phyloP scores from a whole-genome alignment of 1,140 invertebrate species.

The Tetragonula clypearis region DNA sequence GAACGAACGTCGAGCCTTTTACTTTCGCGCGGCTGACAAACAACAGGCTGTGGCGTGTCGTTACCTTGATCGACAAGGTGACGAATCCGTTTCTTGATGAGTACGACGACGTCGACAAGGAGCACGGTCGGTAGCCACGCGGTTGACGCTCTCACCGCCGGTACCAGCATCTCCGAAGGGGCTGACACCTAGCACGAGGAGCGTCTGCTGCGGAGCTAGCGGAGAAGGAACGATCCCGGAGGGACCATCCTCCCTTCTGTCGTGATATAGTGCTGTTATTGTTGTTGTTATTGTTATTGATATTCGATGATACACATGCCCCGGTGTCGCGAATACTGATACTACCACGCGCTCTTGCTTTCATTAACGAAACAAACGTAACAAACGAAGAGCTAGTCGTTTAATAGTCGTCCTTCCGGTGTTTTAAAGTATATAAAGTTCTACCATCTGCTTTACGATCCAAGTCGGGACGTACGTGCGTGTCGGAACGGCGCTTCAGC shows the following conservation, averaged over 20 bases:
- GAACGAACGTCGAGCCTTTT: background rate
- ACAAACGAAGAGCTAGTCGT: background rate
- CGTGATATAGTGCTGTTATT: slow-evolving; percentile 39
- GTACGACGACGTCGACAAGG: slow-evolving; percentile 59
- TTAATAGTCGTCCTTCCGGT: background rate
- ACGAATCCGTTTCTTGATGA: slow-evolving; percentile 66
- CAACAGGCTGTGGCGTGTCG: background rate
- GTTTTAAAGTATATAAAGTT: background rate
- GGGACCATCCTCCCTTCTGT: slow-evolving; percentile 15
- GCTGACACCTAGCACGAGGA: slow-evolving; percentile 70
- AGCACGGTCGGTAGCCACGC: slow-evolving; percentile 65
- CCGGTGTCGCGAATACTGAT: slow-evolving; percentile 44
- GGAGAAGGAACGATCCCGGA: slow-evolving; percentile 29
- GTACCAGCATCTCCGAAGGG: slow-evolving; percentile 42
- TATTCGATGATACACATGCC: slow-evolving; percentile 47
- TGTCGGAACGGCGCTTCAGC: background rate
- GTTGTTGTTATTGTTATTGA: slow-evolving; percentile 47
- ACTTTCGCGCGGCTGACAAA: background rate
- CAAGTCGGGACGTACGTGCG: background rate
- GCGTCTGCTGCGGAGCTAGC: slow-evolving; percentile 50
- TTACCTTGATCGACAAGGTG: slow-evolving; percentile 12
- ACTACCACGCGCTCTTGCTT: slow-evolving; percentile 10
- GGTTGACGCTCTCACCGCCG: slow-evolving; percentile 58
- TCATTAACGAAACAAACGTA: background rate
- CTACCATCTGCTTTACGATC: background rate